Base-by-base conservation (phyloP, 2,113 vertebrate genomes). In the Nipponia nippon region DNA sequence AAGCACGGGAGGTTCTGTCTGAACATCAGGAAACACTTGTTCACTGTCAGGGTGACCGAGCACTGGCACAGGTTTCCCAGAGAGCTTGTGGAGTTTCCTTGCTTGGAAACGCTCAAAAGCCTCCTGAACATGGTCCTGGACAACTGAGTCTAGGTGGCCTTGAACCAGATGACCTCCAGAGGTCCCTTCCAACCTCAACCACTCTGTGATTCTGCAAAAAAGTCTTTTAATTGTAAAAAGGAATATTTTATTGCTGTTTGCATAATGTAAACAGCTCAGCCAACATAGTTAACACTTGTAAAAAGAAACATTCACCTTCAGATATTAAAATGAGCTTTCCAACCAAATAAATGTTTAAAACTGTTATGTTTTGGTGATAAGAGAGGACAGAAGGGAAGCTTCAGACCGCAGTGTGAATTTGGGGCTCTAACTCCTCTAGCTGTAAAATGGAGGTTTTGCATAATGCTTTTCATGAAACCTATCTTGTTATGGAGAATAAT, bases 91-190 rank as follows among this genome's bases (percentile, higher is more conserved):
- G 47, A 36, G 53, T 58, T 4, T 67, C 10, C 32, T 30, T 50
- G 16, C 23, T 20, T 91, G 50, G 59, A 61, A 52, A 38, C 36
- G 30, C 8, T 40, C 10, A 3, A 47, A 87, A 84, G 40, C 7
- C 3, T 1, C 9, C 14, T 83, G 38, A 12, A 4, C 6, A 1
- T 3, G 5, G 18, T 53, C 30, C 6, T 71, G 72, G 44, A 26
- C n/a, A 63, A 11, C 14, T 1, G 6, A 2, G 19, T 72, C 1
- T 55, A 11, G 12, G 14, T 80, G 52, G 32, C 61, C 13, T 83
- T 32, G 38, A 38, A 61, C 53, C 38, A 84, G 4, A 14, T 73
- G 14, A 62, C 6, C 7, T 76, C 34, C 62, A 71, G 79, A 67
- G 56, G 18, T 82, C 16, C 21, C 17, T 88, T 52, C 47, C 29